Evolutionary conservation across 2,797 vertebrate genomes (phyloP), one percentile per base, ranked within the genome.

Genomic region (Pseudochirops cupreus): DNA sequence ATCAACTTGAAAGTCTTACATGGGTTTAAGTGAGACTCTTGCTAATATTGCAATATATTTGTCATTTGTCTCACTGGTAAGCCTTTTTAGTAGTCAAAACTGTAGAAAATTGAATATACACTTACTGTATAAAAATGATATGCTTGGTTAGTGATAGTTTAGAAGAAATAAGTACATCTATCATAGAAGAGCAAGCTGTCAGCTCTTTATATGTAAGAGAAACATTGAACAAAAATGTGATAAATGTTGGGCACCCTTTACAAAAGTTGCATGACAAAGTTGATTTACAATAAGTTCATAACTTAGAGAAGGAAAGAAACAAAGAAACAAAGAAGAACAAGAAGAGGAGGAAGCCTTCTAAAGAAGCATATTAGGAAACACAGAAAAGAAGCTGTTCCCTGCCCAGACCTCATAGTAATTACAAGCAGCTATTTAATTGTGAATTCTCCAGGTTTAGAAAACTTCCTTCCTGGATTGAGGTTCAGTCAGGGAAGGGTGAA

Each of bases 91-190:
- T 98, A 99, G 98, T 98, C 98, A 98, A 98, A 98, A 98, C 97
- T 97, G 97, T 98, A 98, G 98, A 98, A 99, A 99, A 99, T 98
- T 98, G 98, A 98, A 99, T 99, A 98, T 98, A 98, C 95, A 98
- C 97, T 98, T 98, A 98, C 98, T 98, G 98, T 98, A 98, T 98
- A 98, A 98, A 99, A 98, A 98, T 98, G 98, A 98, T 98, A 98
- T 98, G 98, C 98, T 99, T 98, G 98, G 98, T 99, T 98, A 99
- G 98, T 98, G 98, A 98, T 98, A 98, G 98, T 98, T 98, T 98
- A 98, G 98, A 97, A 98, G 98, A 98, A 99, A 99, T 99, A 98
- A 98, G 98, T 98, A 97, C 99, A 99, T 99, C 98, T 98, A 98
- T 99, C 98, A 98, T 97, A 96, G 98, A 98, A 96, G 98, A 98